Base-by-base conservation (phyloP, 23 tunicate genomes). In the Trididemnum clinides region DNA sequence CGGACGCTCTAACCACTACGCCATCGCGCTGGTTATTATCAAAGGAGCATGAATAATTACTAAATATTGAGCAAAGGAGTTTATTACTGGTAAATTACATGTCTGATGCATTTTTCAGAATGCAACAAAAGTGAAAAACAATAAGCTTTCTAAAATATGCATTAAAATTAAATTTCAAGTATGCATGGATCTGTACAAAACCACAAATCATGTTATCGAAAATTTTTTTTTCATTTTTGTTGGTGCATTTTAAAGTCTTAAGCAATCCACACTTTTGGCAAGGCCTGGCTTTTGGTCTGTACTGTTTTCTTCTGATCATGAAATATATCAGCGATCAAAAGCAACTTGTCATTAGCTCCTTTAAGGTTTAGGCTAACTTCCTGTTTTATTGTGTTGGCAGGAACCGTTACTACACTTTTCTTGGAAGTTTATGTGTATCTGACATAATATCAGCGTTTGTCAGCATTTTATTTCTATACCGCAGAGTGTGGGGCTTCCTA, bases 401-500 rank as follows among this genome's bases (percentile, higher is more conserved):
- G 50, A 83, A 84, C 34, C 85, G 88, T 22, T 89, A 83, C 34
- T 89, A 89, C 78, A 75, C 94, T 39, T 62, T 91, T 18, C 30
- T 91, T 34, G 21, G 54, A 27, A 91, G 96, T 64, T 33, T 91
- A 83, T 91, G 96, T 51, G 80, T 75, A 33, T 86, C 90, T 19
- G 96, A 91, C 64, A 82, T 86, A 49, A 33, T 86, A 15, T 91
- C 96, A 26, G 90, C 90, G 3, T 81, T 91, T 23, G 35, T 86
- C 63, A 91, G 96, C 76, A 84, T 88, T 34, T 33, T 91, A 3
- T 91, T 86, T 59, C 85, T 86, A 2, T 91, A 91, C 58, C 87
- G 96, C 37, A 72, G 96, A 63, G 86, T 86, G 34, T 86, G 90
- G 90, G 96, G 96, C 10, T 91, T 91, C 49, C 82, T 77, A 30